Base-by-base conservation (phyloP, 2,113 vertebrate species). In the Chrysemys picta region DNA sequence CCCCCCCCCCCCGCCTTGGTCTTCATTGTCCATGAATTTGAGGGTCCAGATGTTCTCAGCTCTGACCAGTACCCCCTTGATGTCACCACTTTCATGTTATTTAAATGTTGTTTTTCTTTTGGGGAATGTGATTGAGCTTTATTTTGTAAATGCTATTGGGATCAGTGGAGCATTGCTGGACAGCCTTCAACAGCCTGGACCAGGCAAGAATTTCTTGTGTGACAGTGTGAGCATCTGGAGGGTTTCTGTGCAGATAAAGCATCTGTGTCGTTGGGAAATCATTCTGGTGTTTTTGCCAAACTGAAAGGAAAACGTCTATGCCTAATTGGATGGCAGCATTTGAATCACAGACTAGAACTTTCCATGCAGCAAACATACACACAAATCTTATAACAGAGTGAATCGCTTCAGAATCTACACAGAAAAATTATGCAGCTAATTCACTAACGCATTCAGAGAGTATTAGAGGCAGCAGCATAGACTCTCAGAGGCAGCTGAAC, bases 271-370 rank as follows among this genome's bases (percentile, higher is more conserved):
- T 89, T 97, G 93, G 94, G 96, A 97, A 97, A 94, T 96, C 94
- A 69, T 79, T 84, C 88, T 69, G 49, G 62, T 95, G 91, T 87
- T 96, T 96, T 94, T 96, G 97, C 95, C 97, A 97, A 91, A 89
- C 89, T 89, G 83, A 92, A 97, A 85, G 90, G 89, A 87, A 95
- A 96, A 95, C 89, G 93, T 96, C 93, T 93, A 50, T 96, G 82
- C 93, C 95, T 97, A 96, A 97, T 84, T 95, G 96, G 92, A 95
- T 94, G 96, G 93, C 95, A 95, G 96, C 82, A 91, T 96, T 97
- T 95, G 93, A 96, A 91, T 95, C 91, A 84, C 96, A 94, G 80
- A 88, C 95, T 94, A 94, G 94, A 97, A 96, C 95, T 94, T 97
- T 91, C 90, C 54, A 17, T 83, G 75, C 93, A 92, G 50, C 90